A percentile compares a stretch with the other conserved stretches of the same genome.
Evolutionary conservation across 2,797 vertebrate species (phyloP).

Genomic region (Heteromormyrus szaboi): DNA sequence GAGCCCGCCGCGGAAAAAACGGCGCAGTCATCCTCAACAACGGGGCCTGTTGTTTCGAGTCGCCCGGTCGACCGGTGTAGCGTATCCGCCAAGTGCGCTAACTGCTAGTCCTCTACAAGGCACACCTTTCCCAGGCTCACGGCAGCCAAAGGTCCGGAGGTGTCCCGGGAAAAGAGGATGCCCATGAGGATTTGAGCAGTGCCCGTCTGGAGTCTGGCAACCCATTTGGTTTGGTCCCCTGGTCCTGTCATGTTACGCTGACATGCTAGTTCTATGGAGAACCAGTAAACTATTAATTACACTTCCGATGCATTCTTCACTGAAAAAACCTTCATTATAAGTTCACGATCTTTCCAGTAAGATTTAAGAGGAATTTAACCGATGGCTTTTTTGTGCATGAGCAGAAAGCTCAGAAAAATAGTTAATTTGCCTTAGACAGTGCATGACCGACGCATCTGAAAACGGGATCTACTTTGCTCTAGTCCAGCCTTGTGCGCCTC

Average conservation of each 20-base stretch:
- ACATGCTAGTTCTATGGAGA: background rate
- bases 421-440: background rate
- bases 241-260: background rate
- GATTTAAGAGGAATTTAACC: background rate
- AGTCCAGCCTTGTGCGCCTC: background rate
- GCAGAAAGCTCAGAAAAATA: background rate
- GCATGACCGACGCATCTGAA: background rate
- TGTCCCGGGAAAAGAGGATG: background rate
- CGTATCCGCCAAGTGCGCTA: conserved; percentile 26
- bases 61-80: conserved; percentile 24
- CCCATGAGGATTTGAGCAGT: background rate
- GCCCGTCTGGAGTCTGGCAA: background rate
- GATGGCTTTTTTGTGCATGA: background rate
- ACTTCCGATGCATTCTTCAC: background rate
- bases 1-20: conserved; percentile 26
- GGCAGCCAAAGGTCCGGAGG: background rate
- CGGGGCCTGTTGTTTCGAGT: conserved; percentile 40
- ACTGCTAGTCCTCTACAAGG: conserved; percentile 15
- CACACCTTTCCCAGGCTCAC: background rate
- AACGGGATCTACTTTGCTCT: background rate
- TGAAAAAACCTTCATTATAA: background rate
- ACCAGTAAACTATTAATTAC: background rate
- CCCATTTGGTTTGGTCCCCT: background rate
- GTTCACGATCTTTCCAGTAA: background rate
- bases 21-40: conserved; percentile 44